Evolutionary conservation across 2,888 invertebrate genomes (phyloP).

Genomic region (Noctua fimbriata): DNA sequence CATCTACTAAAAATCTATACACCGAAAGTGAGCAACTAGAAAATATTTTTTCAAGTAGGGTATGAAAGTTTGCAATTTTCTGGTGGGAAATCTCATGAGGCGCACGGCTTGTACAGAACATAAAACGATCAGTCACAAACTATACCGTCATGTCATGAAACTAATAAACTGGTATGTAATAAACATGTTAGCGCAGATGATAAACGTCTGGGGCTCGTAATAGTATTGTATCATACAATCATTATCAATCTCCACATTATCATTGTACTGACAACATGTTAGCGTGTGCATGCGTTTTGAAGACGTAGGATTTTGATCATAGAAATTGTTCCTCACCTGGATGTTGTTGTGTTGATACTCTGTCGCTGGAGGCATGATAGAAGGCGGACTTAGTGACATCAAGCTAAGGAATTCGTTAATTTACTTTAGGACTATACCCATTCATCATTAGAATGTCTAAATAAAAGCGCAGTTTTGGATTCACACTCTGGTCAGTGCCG

Average conservation of each 20-base stretch:
- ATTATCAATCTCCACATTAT: slow-evolving; percentile 60
- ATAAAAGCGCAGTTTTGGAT: background rate
- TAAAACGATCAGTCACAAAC: slow-evolving; percentile 19
- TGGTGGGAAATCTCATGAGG: background rate
- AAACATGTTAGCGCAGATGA: slow-evolving; percentile 52
- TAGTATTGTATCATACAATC: slow-evolving; percentile 59
- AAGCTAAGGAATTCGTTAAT: background rate
- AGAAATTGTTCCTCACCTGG: background rate
- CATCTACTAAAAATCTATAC: no score
- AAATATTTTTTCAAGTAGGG: background rate
- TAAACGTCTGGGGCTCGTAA: slow-evolving; percentile 54
- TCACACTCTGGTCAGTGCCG: background rate
- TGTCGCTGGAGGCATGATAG: background rate
- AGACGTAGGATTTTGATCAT: slow-evolving; percentile 4
- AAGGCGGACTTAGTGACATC: background rate
- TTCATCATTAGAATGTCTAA: no score
- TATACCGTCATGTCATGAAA: slow-evolving; percentile 33
- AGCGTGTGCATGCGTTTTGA: slow-evolving; percentile 28
- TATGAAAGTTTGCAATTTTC: background rate
- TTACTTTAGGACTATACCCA: no score
- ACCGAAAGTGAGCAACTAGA: no score
- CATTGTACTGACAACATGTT: slow-evolving; percentile 35
- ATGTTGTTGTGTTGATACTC: background rate
- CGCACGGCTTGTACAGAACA: background rate
- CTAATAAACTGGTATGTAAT: slow-evolving; percentile 42